Conservation (phyloP, 2,888 invertebrate genomes). For the Drosophila anceps region DNA sequence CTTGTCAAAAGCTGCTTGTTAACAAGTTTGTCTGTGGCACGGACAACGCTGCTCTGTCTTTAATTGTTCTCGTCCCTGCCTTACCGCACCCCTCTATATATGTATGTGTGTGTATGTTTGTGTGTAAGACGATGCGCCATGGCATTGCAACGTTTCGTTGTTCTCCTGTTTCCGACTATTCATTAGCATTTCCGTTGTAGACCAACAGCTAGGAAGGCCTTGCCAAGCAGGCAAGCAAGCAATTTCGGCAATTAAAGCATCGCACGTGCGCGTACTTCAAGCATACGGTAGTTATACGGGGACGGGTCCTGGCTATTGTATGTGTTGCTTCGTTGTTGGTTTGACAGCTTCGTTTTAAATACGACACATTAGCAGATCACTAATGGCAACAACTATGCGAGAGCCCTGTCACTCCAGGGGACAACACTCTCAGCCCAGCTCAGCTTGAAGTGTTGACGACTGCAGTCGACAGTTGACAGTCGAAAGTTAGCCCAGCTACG, state of each 20-base stretch:
- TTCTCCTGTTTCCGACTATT: slow-evolving; percentile 59
- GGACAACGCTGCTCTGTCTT: slow-evolving; percentile 28
- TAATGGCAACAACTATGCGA: slow-evolving; percentile 3
- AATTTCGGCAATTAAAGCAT: slow-evolving; percentile 47
- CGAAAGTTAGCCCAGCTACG: slow-evolving; percentile 19
- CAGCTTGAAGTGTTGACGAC: slow-evolving; percentile 40
- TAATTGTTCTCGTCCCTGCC: neutral
- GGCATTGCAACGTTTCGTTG: slow-evolving; percentile 56
- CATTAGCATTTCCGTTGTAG: slow-evolving; percentile 65
- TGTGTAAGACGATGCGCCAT: slow-evolving; percentile 42
- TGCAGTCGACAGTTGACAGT: slow-evolving; percentile 10
- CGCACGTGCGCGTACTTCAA: slow-evolving; percentile 26
- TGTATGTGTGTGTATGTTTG: slow-evolving; percentile 11
- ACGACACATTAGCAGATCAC: slow-evolving; percentile 46
- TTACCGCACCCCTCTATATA: neutral
- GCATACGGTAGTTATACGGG: slow-evolving; percentile 23
- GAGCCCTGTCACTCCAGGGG: slow-evolving; percentile 7
- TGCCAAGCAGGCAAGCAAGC: slow-evolving; percentile 2
- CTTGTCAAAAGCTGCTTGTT: slow-evolving; percentile 69
- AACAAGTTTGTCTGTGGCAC: slow-evolving; percentile 58
- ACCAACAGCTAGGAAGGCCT: slow-evolving; percentile 14
- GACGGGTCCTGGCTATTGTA: neutral
- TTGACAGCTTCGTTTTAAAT: slow-evolving; percentile 38
- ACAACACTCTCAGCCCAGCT: slow-evolving; percentile 6
- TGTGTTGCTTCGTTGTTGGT: slow-evolving; percentile 6